phyloP scores from a whole-genome alignment of 2,113 vertebrate genomes.

The Chlamydotis undulata region DNA sequence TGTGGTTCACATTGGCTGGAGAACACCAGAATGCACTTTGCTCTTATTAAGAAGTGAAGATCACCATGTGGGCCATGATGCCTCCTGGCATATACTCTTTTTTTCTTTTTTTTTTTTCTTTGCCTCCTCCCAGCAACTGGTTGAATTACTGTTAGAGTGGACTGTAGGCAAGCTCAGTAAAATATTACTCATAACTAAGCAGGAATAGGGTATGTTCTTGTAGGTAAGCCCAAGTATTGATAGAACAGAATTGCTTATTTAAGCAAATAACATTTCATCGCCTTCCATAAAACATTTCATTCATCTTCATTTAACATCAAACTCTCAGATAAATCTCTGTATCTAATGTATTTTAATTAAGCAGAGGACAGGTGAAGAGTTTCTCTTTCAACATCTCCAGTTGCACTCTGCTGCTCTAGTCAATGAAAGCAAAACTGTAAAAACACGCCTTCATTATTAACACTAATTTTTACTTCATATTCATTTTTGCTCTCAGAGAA shows the following conservation, averaged over 20 bases:
- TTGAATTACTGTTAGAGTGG: not conserved
- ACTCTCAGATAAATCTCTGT: conserved; percentile 52
- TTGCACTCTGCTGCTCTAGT: conserved; percentile 55
- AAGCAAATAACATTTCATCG: conserved; percentile 36
- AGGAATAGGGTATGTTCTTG: not conserved
- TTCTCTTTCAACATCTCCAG: conserved; percentile 51
- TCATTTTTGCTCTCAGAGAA: not conserved
- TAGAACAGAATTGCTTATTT: conserved; percentile 51
- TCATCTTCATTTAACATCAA: conserved; percentile 68
- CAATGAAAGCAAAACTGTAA: conserved; percentile 45
- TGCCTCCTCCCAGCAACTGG: not conserved
- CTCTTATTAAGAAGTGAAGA: not conserved
- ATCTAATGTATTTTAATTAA: conserved; percentile 70
- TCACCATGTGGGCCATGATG: accelerated
- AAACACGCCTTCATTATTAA: conserved; percentile 52
- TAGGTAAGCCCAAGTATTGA: not conserved
- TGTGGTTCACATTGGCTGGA: not conserved
- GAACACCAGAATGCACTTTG: not conserved
- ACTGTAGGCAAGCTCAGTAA: not conserved
- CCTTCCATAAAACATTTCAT: conserved; percentile 59
- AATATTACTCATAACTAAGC: not conserved
- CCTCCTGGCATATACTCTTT: not conserved
- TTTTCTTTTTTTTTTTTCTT: not conserved
- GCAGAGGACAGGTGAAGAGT: conserved; percentile 35
- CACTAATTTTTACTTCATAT: conserved; percentile 49